Evolutionary conservation across 2,797 vertebrate genomes (phyloP).

Genomic region (Steatocranus sp.): DNA sequence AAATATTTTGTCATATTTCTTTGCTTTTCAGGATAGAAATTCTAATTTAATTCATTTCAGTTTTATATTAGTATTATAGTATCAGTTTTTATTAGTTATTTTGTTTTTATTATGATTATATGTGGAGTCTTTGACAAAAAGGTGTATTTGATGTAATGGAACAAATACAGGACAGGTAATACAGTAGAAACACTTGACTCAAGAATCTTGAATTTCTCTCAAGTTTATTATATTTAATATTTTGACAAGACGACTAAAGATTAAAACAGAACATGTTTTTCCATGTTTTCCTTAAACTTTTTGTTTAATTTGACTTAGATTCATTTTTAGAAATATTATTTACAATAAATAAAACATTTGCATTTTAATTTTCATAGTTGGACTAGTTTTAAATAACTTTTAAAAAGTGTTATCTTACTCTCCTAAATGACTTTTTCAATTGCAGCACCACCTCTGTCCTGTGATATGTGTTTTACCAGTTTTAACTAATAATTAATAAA

Average conservation of each 20-base stretch:
- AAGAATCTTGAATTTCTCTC: too few species aligned
- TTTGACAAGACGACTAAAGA: not conserved
- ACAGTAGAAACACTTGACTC: too few species aligned
- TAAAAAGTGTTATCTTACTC: not conserved
- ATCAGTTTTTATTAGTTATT: fast-evolving
- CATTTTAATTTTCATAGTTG: not conserved
- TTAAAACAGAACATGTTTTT: not conserved
- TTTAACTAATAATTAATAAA: not conserved
- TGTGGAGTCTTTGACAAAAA: not conserved
- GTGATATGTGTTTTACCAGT: not conserved
- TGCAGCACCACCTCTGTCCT: not conserved
- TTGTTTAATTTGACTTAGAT: not conserved
- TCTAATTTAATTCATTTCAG: not conserved
- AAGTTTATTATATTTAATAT: not conserved
- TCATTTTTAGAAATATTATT: not conserved
- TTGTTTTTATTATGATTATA: not conserved
- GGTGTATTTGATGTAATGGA: not conserved
- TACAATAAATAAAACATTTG: not conserved
- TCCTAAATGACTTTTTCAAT: not conserved
- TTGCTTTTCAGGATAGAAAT: not conserved
- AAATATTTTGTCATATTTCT: too few species aligned
- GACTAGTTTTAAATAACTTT: not conserved
- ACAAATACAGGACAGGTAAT: fast-evolving
- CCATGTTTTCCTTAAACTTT: fast-evolving
- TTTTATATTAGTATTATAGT: not conserved